phyloP scores from a whole-genome alignment of 2,888 invertebrate species.

The Syritta pipiens region DNA sequence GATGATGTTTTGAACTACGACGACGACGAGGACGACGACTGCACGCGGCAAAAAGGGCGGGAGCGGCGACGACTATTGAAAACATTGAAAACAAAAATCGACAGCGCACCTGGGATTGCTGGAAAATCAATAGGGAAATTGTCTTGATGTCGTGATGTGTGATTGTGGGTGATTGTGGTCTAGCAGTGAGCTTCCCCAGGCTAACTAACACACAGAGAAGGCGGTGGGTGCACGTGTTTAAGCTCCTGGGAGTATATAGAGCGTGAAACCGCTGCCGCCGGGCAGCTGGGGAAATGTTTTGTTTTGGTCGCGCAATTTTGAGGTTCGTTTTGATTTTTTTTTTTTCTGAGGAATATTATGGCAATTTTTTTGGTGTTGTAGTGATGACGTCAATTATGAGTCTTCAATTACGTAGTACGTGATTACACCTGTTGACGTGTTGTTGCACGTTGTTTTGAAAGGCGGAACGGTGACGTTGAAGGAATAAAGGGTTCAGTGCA shows the following conservation, averaged over 20 bases:
- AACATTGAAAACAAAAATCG: constrained; percentile 31
- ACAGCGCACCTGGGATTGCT: constrained; percentile 30
- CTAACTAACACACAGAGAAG: background rate
- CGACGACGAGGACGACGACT: too few relatives aligned
- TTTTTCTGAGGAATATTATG: constrained; percentile 36
- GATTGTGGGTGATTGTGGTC: constrained; percentile 34
- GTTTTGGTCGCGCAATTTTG: constrained; percentile 35
- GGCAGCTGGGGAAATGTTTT: constrained; percentile 3
- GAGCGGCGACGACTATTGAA: constrained; percentile 34
- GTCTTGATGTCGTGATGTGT: constrained; percentile 23
- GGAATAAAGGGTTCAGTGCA: too few relatives aligned
- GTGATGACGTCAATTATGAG: background rate
- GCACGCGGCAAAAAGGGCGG: background rate
- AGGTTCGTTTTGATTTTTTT: constrained; percentile 9
- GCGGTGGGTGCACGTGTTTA: background rate
- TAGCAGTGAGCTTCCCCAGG: constrained; percentile 22
- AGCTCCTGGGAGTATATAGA: background rate
- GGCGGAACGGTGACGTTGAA: too few relatives aligned
- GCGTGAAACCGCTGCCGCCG: background rate
- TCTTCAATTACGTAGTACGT: background rate
- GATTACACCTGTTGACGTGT: constrained; percentile 35
- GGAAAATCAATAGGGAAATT: constrained; percentile 60
- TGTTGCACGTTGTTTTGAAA: background rate
- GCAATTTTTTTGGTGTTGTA: constrained; percentile 21
- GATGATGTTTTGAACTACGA: too few relatives aligned